phyloP scores from a whole-genome alignment of 2,797 vertebrate species.

The Sebastes kiyomatsui region DNA sequence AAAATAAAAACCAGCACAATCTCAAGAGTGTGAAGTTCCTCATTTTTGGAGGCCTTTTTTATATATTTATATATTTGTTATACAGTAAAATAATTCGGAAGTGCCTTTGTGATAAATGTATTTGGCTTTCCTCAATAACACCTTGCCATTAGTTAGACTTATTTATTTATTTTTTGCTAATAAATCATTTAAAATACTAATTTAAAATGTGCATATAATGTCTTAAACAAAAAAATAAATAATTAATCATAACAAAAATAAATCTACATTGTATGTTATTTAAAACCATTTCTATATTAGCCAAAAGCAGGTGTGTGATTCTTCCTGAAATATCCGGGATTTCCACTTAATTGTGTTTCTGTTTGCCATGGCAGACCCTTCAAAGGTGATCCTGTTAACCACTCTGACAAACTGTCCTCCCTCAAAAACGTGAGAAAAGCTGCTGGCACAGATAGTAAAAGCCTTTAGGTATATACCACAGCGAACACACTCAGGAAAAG shows the following conservation, averaged over 20 bases:
- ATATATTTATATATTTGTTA: not conserved
- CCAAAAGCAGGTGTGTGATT: not conserved
- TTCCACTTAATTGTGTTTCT: conserved; percentile 18
- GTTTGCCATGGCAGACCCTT: conserved; percentile 42
- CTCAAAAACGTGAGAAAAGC: conserved; percentile 37
- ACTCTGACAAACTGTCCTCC: conserved; percentile 51
- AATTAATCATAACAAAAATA: not conserved
- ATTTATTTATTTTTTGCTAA: conserved; percentile 4
- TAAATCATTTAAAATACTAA: conserved; percentile 22
- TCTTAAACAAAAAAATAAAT: not conserved
- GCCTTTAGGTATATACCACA: conserved; percentile 45
- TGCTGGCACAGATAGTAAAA: conserved; percentile 55
- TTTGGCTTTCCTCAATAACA: not conserved
- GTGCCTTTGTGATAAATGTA: too few species aligned
- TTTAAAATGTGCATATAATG: not conserved
- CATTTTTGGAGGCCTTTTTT: not conserved
- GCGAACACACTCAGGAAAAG: conserved; percentile 46
- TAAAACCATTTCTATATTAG: not conserved
- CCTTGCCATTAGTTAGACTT: not conserved
- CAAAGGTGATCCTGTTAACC: conserved; percentile 53
- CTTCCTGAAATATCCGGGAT: not conserved
- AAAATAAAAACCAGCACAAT: not conserved
- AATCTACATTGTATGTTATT: not conserved
- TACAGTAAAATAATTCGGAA: not conserved
- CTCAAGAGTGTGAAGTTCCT: not conserved